These are phyloP conservation scores for Asarcornis scutulata DNA, from an alignment of 2,113 vertebrate species.

Conservation along the genomic window DNA sequence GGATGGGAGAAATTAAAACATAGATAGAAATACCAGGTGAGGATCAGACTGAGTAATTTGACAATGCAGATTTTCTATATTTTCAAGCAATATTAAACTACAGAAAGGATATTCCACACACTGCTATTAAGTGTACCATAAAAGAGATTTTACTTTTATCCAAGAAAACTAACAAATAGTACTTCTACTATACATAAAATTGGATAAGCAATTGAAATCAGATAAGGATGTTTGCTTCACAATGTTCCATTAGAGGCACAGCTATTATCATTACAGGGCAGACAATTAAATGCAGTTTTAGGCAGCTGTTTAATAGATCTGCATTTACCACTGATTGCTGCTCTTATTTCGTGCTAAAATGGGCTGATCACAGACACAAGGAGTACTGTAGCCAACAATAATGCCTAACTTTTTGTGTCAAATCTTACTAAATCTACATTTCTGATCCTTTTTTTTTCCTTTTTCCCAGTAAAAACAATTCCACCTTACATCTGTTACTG, in stretches of 20 bases:
- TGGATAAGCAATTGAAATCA: slow-evolving; percentile 48
- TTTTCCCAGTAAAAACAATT: not conserved
- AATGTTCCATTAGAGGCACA: slow-evolving; percentile 63
- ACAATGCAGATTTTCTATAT: not conserved
- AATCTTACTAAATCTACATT: not conserved
- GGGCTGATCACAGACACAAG: not conserved
- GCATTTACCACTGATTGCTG: slow-evolving; percentile 60
- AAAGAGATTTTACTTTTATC: slow-evolving; percentile 13
- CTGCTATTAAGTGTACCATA: not conserved
- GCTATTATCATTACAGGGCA: slow-evolving; percentile 60
- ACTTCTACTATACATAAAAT: slow-evolving; percentile 26
- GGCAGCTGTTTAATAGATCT: slow-evolving; percentile 67
- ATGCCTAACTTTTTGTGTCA: not conserved
- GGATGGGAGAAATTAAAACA: slow-evolving; percentile 11
- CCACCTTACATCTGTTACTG: not conserved
- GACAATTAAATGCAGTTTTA: slow-evolving; percentile 62
- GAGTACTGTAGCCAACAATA: not conserved
- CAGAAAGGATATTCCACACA: not conserved
- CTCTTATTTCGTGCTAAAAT: slow-evolving; percentile 33
- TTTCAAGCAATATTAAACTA: not conserved
- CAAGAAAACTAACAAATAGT: slow-evolving; percentile 39
- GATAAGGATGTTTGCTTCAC: slow-evolving; percentile 39
- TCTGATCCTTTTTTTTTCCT: not conserved
- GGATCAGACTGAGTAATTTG: not conserved
- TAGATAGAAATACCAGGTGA: not conserved